phyloP scores from a whole-genome alignment of 2,888 invertebrate species.

The Calliphora vomitoria region DNA sequence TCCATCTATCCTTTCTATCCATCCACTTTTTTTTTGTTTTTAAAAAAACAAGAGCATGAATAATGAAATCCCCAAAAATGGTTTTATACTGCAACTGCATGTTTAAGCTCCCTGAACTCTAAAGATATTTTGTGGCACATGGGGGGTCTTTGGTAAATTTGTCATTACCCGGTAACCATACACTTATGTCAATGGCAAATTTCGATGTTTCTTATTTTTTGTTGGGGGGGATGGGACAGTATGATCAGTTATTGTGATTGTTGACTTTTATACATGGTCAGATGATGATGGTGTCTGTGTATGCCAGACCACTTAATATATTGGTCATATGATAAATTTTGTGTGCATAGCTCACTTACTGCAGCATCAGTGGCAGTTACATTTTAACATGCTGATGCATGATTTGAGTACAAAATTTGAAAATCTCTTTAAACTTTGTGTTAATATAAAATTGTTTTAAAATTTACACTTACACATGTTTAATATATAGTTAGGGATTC shows the following conservation, averaged over 20 bases:
- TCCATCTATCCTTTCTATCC: not conserved
- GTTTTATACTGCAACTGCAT: not conserved
- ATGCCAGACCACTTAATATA: not conserved
- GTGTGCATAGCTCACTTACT: not conserved
- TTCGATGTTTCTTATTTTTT: not conserved
- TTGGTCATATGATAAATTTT: conserved; percentile 25
- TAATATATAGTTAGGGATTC: not conserved
- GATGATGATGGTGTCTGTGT: not conserved
- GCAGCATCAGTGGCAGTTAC: not conserved
- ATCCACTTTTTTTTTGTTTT: not conserved
- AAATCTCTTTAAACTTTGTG: not conserved
- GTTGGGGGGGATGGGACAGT: too few relatives aligned
- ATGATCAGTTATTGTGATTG: not conserved
- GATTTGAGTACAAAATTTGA: not conserved
- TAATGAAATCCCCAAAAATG: not conserved
- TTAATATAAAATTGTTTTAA: not conserved
- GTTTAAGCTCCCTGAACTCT: conserved; percentile 5
- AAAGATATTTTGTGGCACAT: conserved; percentile 28
- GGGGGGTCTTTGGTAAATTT: conserved; percentile 10
- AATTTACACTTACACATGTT: not conserved
- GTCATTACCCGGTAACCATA: not conserved
- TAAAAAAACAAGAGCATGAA: not conserved
- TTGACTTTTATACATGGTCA: not conserved
- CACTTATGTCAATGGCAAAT: conserved; percentile 26
- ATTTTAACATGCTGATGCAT: not conserved